Percentiles rank a stretch among this genome's conserved stretches.
These are phyloP conservation scores for rabbit (Oryctolagus cuniculus) DNA, from an alignment of 2,113 vertebrate genomes.

Conservation along the genomic window mOryCun1.1 NC_091439.1:111330001-111330500, in stretches of 20 bases:
- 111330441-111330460: too few species aligned
- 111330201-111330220: slow-evolving; percentile 80
- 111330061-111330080: slow-evolving; percentile 67
- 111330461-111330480: too few species aligned
- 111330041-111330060: slow-evolving; percentile 81
- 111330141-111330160: slow-evolving; percentile 69
- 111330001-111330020: slow-evolving; percentile 63
- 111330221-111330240: slow-evolving; percentile 80
- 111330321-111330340: not conserved
- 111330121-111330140: slow-evolving; percentile 73
- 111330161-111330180: slow-evolving; percentile 78
- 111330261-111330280: slow-evolving; percentile 42
- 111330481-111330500: too few species aligned
- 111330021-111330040: slow-evolving; percentile 68
- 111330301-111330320: slow-evolving; percentile 28
- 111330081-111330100: slow-evolving; percentile 73
- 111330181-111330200: slow-evolving; percentile 61
- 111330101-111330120: slow-evolving; percentile 75
- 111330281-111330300: slow-evolving; percentile 52
- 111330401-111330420: too few species aligned
- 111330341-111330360: not conserved
- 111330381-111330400: too few species aligned
- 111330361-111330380: too few species aligned
- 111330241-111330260: not conserved
- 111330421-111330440: too few species aligned